Evolutionary conservation across 2,797 vertebrate species (phyloP).

Genomic region (Fringilla coelebs): DNA sequence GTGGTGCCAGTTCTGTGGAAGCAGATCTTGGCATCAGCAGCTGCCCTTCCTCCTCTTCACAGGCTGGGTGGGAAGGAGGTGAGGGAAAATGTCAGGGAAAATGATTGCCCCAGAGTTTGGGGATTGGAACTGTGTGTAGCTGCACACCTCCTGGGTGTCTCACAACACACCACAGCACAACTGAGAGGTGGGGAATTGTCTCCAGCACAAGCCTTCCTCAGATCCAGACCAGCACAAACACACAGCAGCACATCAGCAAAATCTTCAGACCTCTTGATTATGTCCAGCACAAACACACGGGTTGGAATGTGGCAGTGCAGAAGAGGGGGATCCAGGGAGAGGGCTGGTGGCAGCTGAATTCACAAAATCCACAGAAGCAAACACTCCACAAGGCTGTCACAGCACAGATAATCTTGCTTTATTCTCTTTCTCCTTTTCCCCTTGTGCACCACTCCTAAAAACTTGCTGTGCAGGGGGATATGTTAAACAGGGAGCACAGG

Average conservation of each 20-base stretch:
- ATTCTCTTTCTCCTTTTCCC: background rate
- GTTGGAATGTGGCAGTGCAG: background rate
- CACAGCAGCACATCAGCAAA: background rate
- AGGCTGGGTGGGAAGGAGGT: fast-evolving
- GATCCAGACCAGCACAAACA: background rate
- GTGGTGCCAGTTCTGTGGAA: background rate
- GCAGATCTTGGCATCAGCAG: background rate
- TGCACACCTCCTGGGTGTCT: background rate
- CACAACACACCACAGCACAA: background rate
- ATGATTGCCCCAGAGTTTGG: fast-evolving
- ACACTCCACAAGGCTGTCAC: background rate
- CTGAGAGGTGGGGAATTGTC: background rate
- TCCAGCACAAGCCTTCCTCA: background rate
- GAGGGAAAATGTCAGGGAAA: background rate
- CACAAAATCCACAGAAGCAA: background rate
- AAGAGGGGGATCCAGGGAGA: background rate
- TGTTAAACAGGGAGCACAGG: background rate
- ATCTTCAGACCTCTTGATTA: background rate
- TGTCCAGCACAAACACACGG: fast-evolving
- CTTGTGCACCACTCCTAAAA: background rate
- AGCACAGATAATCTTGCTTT: background rate
- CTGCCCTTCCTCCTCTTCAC: background rate
- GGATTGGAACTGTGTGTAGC: fast-evolving
- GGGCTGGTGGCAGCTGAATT: background rate
- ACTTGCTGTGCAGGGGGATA: background rate